Percentiles rank a stretch among this genome's conserved stretches.
Evolutionary conservation across 2,113 vertebrate genomes (phyloP).

Genomic region (Probosciger aterrimus): DNA sequence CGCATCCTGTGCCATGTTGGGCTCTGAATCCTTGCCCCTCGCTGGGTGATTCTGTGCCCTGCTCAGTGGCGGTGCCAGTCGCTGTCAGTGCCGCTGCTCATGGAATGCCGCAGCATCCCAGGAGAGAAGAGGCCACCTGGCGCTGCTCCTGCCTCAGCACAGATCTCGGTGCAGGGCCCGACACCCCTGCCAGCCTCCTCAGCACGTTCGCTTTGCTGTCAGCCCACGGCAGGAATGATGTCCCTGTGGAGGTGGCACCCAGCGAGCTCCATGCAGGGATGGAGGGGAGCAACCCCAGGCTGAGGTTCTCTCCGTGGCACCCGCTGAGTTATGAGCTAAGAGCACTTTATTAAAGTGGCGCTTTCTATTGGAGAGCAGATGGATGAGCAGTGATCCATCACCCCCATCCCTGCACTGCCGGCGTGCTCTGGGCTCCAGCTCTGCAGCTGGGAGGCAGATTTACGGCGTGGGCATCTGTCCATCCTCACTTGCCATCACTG

Average conservation of each 20-base stretch:
- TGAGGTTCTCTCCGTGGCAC: background rate
- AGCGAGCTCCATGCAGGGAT: background rate
- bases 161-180: background rate
- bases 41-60: background rate
- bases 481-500: rapidly evolving
- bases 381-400: constrained; percentile 5
- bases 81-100: background rate
- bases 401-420: background rate
- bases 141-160: background rate
- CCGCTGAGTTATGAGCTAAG: background rate
- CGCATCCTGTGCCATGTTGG: rapidly evolving
- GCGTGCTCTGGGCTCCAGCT: background rate
- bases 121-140: background rate
- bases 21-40: background rate
- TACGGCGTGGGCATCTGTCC: background rate
- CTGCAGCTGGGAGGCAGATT: background rate
- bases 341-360: background rate
- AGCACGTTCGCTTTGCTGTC: background rate
- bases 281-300: background rate
- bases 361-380: constrained; percentile 14
- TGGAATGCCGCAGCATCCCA: background rate
- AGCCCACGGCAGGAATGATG: background rate
- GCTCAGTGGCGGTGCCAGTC: background rate
- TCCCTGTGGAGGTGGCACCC: background rate
- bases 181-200: background rate